phyloP scores from a whole-genome alignment of 2,113 vertebrate species.

The Pangasianodon hypophthalmus region DNA sequence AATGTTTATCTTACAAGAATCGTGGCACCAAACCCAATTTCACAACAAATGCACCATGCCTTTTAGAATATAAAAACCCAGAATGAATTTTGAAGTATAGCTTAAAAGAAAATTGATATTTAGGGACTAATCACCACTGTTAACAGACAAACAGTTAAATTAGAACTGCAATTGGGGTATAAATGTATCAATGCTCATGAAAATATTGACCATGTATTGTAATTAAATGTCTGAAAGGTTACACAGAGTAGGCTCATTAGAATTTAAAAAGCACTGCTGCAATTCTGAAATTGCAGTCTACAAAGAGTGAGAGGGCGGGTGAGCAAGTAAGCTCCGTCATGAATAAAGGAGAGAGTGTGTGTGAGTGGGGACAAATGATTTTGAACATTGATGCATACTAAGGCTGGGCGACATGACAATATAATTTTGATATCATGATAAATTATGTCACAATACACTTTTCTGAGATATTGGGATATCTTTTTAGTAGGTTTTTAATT shows the following conservation, averaged over 20 bases:
- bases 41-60: neutral
- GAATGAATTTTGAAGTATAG: neutral
- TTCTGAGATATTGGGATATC: neutral
- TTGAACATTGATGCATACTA: neutral
- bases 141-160: neutral
- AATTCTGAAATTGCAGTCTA: constrained; percentile 4
- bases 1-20: neutral
- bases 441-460: neutral
- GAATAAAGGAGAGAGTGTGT: neutral
- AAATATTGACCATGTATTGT: constrained; percentile 3
- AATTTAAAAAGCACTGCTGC: constrained; percentile 10
- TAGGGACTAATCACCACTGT: neutral
- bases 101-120: neutral
- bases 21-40: neutral
- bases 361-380: neutral
- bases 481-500: neutral
- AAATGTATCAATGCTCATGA: neutral
- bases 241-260: neutral
- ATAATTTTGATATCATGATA: neutral
- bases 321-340: neutral
- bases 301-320: neutral
- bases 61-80: neutral
- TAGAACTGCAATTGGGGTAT: neutral
- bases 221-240: constrained; percentile 4
- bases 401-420: neutral